Base-by-base conservation (phyloP, 1,140 invertebrate genomes). In the Drosophila nikananu region DNA sequence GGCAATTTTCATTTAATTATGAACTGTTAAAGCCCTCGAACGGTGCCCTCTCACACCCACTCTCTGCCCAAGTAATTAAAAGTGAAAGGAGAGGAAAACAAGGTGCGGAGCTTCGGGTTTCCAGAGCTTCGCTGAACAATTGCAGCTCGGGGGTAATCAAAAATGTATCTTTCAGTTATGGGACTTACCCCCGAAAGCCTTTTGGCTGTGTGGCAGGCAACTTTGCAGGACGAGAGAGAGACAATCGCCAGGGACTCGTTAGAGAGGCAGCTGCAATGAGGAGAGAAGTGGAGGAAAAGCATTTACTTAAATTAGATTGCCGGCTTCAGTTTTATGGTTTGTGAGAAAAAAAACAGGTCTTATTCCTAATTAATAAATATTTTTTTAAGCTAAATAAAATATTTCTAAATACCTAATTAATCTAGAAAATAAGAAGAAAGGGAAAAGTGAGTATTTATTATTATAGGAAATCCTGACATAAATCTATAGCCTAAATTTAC, bases 1-100 rank as follows among this genome's bases (percentile, higher is more conserved):
- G 67, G 75, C 81, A 86, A 90, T 90, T 89, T 79, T 86, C 81
- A 90, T 89, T 89, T 86, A 90, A 89, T 90, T 90, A 89, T 89
- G 75, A 90, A 82, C 83, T 75, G 66, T 51, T 71, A 63, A 55
- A 72, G 54, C 59, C 71, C 62, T 57, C 21, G 60, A 65, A 65
- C 41, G 21, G 48, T 48, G 13, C 17, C 4, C 25, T 37, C 27
- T 37, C 27, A n/a, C 17, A 19, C 48, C 32, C 37, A 37, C 32
- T 19, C 41, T 17, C 25, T 44, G 54, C 61, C 61, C 72, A 61
- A 66, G 60, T 83, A 86, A 86, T 86, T 86, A 86, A 87, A 86
- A 81, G 60, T 66, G 68, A 77, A 80, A 77, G 80, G 68, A 37
- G 57, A 39, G 54, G 21, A 23, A 57, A 57, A 39, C 80, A 48